Evolutionary conservation across 2,113 vertebrate genomes (phyloP), one percentile per base, ranked within the genome.

Genomic region (Dipodomys merriami): DNA sequence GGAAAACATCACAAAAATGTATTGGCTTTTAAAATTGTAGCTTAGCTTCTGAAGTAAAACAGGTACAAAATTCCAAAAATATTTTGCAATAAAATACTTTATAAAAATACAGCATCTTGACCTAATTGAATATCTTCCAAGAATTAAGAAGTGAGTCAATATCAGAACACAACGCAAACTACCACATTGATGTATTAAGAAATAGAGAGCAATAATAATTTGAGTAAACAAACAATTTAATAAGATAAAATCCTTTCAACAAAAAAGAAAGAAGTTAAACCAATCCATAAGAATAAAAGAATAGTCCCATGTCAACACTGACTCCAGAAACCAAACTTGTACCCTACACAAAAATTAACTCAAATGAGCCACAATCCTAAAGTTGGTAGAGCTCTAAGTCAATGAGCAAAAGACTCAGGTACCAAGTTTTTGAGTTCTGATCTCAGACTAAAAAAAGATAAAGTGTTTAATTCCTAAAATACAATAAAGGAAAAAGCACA

Each of bases 221-320:
- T 78, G 29, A 82, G 27, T 30, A 94, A 23, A 64, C 20, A 69
- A 72, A 77, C 5, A 86, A 72, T 73, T 94, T 76, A 39, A 86
- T 20, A 57, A 81, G 57, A 89, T 80, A 76, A 39, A 82, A 15
- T 2, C 64, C 7, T 74, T 1, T 46, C 67, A 83, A 23, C 57
- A 78, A 22, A 79, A 20, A 62, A 79, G 39, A 53, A 13, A 53
- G 39, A 53, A 53, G 49, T 49, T n/a, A 79, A 68, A 1, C 13
- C 12, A 87, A 62, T 5, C 76, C 18, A 44, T 53, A 53, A 53
- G 60, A 57, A 76, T 1, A 15, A 20, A 72, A 68, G 23, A 73
- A 13, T 3, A 39, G 44, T 49, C 16, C 27, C 13, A 81, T 44
- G 33, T 29, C 46, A 71, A 68, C 29, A 57, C 12, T 39, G 46